Evolutionary conservation across 2,888 invertebrate genomes (phyloP).

Genomic region (Amphiduros pacificus): DNA sequence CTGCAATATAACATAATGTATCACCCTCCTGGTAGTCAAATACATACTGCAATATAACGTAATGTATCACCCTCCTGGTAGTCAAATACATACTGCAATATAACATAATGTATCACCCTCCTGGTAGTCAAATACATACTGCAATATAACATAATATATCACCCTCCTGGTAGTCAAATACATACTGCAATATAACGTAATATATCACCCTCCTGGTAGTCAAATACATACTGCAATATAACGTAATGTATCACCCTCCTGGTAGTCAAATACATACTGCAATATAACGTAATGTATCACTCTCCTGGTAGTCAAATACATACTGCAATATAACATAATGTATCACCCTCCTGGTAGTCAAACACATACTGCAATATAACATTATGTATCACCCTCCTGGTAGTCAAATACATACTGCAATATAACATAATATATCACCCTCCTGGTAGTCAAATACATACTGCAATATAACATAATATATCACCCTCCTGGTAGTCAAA

Average conservation of each 20-base stretch:
- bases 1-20: conserved; percentile 38
- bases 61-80: conserved; percentile 59
- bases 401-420: too few relatives aligned
- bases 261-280: conserved; percentile 62
- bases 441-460: conserved; percentile 60
- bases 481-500: too few relatives aligned
- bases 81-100: conserved; percentile 60
- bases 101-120: background rate
- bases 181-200: conserved; percentile 47
- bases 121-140: too few relatives aligned
- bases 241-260: conserved; percentile 59
- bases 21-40: too few relatives aligned
- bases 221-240: conserved; percentile 65
- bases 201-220: too few relatives aligned
- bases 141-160: conserved; percentile 64
- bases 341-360: conserved; percentile 59
- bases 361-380: conserved; percentile 57
- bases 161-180: conserved; percentile 59
- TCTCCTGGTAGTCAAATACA: too few relatives aligned
- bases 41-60: conserved; percentile 64
- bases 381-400: too few relatives aligned
- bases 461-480: conserved; percentile 38
- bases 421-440: conserved; percentile 62
- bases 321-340: conserved; percentile 64
- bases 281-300: conserved; percentile 4